Percentiles rank a stretch among this genome's conserved stretches.
Evolutionary conservation across 64 coral and sea anemone species (phyloP).

Genomic region (Trachythela sp.): DNA sequence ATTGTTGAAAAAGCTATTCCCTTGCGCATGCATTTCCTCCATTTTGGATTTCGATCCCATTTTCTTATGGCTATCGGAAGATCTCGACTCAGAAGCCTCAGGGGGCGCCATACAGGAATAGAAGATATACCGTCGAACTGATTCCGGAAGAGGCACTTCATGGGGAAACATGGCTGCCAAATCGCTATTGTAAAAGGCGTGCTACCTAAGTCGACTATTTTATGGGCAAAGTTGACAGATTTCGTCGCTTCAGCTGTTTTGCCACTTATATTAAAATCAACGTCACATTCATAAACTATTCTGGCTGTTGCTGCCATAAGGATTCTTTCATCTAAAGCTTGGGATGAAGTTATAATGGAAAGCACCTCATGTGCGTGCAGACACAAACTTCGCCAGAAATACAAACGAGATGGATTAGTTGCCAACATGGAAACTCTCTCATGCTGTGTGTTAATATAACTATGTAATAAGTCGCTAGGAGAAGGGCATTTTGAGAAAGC

Average conservation of each 20-base stretch:
- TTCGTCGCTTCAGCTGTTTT: conserved; percentile 3
- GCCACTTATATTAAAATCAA: conserved; percentile 6
- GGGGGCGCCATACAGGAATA: neutral
- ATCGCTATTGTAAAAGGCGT: neutral
- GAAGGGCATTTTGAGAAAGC: too few relatives aligned
- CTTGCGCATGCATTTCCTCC: neutral
- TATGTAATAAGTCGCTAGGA: too few relatives aligned
- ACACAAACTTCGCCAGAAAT: too few relatives aligned
- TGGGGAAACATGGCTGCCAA: too few relatives aligned
- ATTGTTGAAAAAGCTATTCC: neutral
- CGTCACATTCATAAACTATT: too few relatives aligned
- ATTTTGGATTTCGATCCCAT: neutral
- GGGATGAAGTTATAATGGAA: too few relatives aligned
- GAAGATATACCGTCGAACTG: neutral
- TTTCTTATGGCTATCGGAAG: neutral
- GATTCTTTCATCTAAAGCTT: too few relatives aligned
- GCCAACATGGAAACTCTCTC: too few relatives aligned
- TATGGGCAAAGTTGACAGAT: neutral
- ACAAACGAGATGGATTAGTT: too few relatives aligned
- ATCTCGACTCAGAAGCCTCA: neutral
- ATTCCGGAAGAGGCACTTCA: conserved; percentile 16
- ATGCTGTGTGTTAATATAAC: too few relatives aligned
- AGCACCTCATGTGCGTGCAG: too few relatives aligned
- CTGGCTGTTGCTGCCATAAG: too few relatives aligned
- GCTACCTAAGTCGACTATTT: neutral